Evolutionary conservation across 2,113 vertebrate genomes (phyloP).

Genomic region (Fukomys damarensis): DNA sequence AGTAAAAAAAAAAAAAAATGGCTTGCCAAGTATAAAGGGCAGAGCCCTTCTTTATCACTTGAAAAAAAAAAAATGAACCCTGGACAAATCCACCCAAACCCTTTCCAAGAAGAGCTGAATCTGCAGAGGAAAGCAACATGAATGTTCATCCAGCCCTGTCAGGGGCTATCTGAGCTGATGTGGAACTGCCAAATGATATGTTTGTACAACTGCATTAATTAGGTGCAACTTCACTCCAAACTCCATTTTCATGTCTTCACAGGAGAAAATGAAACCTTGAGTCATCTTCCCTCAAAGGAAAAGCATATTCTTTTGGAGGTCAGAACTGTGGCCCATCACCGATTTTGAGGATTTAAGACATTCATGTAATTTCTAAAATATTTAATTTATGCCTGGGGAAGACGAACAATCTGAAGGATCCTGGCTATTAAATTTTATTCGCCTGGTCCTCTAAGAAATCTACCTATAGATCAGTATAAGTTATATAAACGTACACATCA

Average conservation of each 20-base stretch:
- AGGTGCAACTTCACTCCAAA: neutral
- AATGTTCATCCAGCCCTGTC: neutral
- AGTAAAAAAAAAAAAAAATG: too few species aligned
- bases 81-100: neutral
- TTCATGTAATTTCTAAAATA: neutral
- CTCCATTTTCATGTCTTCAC: neutral
- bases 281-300: neutral
- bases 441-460: neutral
- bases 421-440: neutral
- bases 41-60: constrained; percentile 1
- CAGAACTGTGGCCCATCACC: neutral
- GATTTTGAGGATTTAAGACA: neutral
- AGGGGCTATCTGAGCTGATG: neutral
- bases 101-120: rapidly evolving
- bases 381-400: neutral
- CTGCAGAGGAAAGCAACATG: neutral
- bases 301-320: neutral
- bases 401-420: neutral
- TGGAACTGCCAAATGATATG: neutral
- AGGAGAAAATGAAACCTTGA: neutral
- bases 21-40: constrained; percentile 64
- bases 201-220: neutral
- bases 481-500: neutral
- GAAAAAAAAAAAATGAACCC: neutral
- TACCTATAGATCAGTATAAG: neutral